Base-by-base conservation (phyloP, 2,888 invertebrate species). In the Cylloceria caligata region DNA sequence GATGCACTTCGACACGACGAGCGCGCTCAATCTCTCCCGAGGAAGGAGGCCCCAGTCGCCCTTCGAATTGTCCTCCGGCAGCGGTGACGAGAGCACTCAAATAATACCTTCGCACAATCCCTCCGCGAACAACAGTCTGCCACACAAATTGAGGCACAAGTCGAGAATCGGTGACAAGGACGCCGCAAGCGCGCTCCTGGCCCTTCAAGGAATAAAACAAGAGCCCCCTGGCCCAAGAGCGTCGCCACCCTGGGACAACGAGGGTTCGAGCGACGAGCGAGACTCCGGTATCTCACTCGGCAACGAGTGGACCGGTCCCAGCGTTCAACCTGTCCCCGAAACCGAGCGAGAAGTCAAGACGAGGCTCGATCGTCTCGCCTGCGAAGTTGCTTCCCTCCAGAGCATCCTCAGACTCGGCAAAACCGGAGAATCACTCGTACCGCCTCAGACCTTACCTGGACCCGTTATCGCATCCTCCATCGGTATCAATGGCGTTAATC, bases 111-210 rank as follows among this genome's bases (percentile, higher is more conserved):
- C 94, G 80, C 94, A 93, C 85, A 92, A 92, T 49, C 83, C 88
- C 1, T 95, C 96, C 83, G 94, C 95, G 42, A 96, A 96, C 93
- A 97, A 97, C 91, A 96, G 97, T 88, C 94, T 98, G 91, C 98
- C 98, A 2, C 95, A 97, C 88, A 98, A 98, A 92, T 94, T 98
- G 85, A 96, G 98, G 91, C 98, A 98, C 94, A 98, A 98, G 93
- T 96, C 97, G 45, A 96, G 97, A 90, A 94, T 98, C 83, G 97
- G 97, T 9, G 98, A 98, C 91, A 97, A 97, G 91, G 98, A 98
- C 91, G 97, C 97, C 9, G 97, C 97, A 78, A 95, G 95, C 80
- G 97, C 96, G 13, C 94, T 97, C 77, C 94, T 97, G n/a, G 96
- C 96, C 49, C 94, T 97, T 60, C 97, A 97, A 90, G 96, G 97